Percentiles rank a stretch among this genome's conserved stretches.
Evolutionary conservation across 2,113 vertebrate genomes (phyloP).

Genomic region (Beaufortia kweichowensis): DNA sequence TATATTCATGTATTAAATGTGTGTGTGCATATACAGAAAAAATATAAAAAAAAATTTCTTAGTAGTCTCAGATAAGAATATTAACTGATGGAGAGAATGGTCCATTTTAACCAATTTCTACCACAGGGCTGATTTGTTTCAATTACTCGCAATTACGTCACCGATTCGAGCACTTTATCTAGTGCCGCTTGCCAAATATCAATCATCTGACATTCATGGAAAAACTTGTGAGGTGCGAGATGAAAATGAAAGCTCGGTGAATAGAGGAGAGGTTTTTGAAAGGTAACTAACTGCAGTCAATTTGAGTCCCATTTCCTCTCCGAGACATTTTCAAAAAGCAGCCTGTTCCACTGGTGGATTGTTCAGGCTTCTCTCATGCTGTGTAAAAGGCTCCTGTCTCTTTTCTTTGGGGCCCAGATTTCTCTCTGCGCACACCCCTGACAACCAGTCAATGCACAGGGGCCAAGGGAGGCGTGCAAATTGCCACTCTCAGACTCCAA

Average conservation of each 20-base stretch:
- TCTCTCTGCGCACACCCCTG: conserved; percentile 38
- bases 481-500: conserved; percentile 43
- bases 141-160: conserved; percentile 58
- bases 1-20: too few relatives aligned
- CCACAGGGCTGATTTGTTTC: conserved; percentile 38
- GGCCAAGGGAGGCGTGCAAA: conserved; percentile 51
- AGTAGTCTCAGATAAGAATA: not conserved
- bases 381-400: conserved; percentile 46
- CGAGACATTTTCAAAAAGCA: conserved; percentile 47
- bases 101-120: conserved; percentile 31
- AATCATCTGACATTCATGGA: conserved; percentile 37
- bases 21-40: too few relatives aligned
- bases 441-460: conserved; percentile 50
- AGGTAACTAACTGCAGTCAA: conserved; percentile 63
- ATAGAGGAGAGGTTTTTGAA: conserved; percentile 60
- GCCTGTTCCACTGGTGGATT: conserved; percentile 37
- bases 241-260: conserved; percentile 53
- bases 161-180: conserved; percentile 49
- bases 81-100: not conserved
- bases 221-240: conserved; percentile 52
- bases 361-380: conserved; percentile 42
- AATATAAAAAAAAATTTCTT: too few relatives aligned
- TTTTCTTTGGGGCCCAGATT: conserved; percentile 23
- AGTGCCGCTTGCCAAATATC: conserved; percentile 27
- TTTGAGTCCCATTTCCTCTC: conserved; percentile 64